Conservation (phyloP, 1,140 invertebrate species). For the Epicauta chinensis region DNA sequence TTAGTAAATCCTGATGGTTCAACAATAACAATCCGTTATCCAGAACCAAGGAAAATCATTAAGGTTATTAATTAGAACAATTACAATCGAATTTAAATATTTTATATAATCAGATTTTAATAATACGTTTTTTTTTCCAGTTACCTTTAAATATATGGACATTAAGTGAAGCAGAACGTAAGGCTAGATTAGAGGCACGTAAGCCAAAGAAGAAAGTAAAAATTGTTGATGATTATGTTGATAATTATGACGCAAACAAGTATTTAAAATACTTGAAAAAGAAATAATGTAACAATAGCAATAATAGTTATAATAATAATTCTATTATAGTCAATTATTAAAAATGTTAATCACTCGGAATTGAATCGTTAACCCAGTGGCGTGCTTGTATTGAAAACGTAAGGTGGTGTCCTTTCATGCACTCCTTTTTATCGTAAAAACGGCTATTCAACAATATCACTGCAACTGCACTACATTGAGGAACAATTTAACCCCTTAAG, state of each 20-base stretch:
- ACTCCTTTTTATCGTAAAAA: too few relatives aligned
- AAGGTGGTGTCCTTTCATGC: too few relatives aligned
- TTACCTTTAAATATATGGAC: constrained; percentile 68
- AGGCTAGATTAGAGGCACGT: constrained; percentile 56
- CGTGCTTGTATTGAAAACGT: too few relatives aligned
- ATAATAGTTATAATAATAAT: too few relatives aligned
- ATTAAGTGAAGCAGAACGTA: constrained; percentile 63
- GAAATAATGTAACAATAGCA: constrained; percentile 27
- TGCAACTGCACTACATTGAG: too few relatives aligned
- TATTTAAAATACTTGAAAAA: constrained; percentile 71
- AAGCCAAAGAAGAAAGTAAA: constrained; percentile 70
- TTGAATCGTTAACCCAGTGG: too few relatives aligned
- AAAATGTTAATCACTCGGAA: too few relatives aligned
- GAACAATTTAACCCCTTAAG: too few relatives aligned
- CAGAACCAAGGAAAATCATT: constrained; percentile 78
- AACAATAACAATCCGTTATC: constrained; percentile 71
- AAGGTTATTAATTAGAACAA: constrained; percentile 61
- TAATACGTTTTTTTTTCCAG: constrained; percentile 46
- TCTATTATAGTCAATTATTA: too few relatives aligned
- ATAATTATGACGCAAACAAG: constrained; percentile 68
- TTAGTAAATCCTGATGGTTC: constrained; percentile 79
- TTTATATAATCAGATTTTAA: not conserved
- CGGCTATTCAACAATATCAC: too few relatives aligned
- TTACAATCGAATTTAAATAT: not conserved
- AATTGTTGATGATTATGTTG: constrained; percentile 68